Base-by-base conservation (phyloP, 2,797 vertebrate species). In the Adrianichthys oophorus region DNA sequence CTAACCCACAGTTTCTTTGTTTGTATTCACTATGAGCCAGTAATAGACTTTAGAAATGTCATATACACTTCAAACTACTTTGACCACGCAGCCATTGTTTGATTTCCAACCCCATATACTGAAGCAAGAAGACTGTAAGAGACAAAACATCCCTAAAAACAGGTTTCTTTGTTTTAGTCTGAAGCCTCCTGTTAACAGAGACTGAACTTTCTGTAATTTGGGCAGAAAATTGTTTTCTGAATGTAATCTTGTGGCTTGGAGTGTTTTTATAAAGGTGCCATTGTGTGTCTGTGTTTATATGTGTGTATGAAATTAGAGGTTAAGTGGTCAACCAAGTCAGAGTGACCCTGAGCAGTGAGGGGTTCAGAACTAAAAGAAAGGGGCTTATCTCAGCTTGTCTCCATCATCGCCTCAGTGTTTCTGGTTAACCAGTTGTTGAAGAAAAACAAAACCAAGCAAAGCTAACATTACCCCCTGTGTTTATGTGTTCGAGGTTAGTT, bases 351-450 rank as follows among this genome's bases (percentile, higher is more conserved):
- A 70, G 64, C 57, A 68, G 29, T 70, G 63, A 65, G 37, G 37
- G 74, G 70, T 60, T 83, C 68, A 68, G 54, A 57, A 58, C 55
- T 43, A 57, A 74, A 67, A 84, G 74, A 82, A 78, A 69, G 70
- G 52, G 48, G 44, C 52, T 24, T 56, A 78, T 80, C 32, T 32
- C 32, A 32, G 32, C 18, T 19, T 64, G 59, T 60, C 26, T 26
- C 69, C 7, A 59, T 73, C 78, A 78, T 70, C 68, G 59, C 57
- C 49, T 70, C 52, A 26, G 52, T 65, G 72, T 63, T 74, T 37
- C 53, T 68, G 75, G 72, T 72, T 71, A 74, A 73, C 65, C 70
- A 67, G 54, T 62, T 44, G 51, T 71, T 70, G 78, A 85, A 54
- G 56, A 75, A 76, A 60, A 61, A 67, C 32, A 32, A 49, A 48